These are phyloP conservation scores for Fistularia tabacaria DNA, from an alignment of 2,797 vertebrate species.

Conservation along the genomic window DNA sequence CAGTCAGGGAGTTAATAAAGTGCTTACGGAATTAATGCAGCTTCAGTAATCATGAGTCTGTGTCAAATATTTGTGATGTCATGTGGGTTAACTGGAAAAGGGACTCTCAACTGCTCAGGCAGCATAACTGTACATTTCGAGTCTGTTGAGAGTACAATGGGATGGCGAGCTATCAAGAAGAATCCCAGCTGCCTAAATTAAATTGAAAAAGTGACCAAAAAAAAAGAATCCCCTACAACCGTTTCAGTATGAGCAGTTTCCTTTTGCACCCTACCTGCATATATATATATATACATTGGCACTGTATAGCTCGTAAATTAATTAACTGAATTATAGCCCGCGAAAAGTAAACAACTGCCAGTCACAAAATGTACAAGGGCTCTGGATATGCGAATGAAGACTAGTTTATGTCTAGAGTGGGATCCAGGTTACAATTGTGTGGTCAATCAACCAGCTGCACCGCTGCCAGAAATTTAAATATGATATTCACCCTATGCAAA, in stretches of 20 bases:
- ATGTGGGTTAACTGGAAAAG: constrained; percentile 1
- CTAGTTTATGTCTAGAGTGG: constrained; percentile 32
- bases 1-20: not conserved
- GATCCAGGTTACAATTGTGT: constrained; percentile 31
- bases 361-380: constrained; percentile 24
- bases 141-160: no score
- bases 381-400: constrained; percentile 23
- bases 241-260: constrained; percentile 22
- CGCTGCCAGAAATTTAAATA: no score
- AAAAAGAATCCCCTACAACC: constrained; percentile 1
- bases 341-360: constrained; percentile 18
- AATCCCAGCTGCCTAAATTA: no score
- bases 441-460: constrained; percentile 26
- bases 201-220: constrained; percentile 1
- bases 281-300: constrained; percentile 34
- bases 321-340: constrained; percentile 37
- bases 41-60: not conserved
- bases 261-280: constrained; percentile 25
- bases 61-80: not conserved
- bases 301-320: constrained; percentile 32
- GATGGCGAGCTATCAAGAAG: no score
- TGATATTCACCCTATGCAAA: no score
- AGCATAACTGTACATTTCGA: no score
- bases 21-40: not conserved
- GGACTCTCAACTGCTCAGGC: not conserved